Evolutionary conservation across 2,113 vertebrate species (phyloP), one percentile per base, ranked within the genome.

Genomic region (Origma solitaria): DNA sequence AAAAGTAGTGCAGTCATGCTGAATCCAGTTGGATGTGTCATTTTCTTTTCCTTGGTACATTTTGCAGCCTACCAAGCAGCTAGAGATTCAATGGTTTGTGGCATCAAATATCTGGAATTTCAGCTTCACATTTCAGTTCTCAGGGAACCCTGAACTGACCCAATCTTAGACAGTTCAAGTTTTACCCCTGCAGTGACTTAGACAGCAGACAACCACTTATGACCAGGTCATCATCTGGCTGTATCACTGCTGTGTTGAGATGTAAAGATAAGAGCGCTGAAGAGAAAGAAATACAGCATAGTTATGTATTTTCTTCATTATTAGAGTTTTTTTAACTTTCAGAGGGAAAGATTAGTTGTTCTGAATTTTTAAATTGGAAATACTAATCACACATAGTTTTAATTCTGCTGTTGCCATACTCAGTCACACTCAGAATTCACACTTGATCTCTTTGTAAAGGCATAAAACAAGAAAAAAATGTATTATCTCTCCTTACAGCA

Each of bases 161-260:
- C 8, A 73, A 3, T 42, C 64, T 70, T 58, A 47, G 16, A 40
- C 4, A 37, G 27, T 37, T 86, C 2, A 13, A 37, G 15, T 44
- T 76, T 80, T 73, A 80, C 28, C 12, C 8, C 3, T 71, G 10
- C 49, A 71, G 35, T 72, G 50, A 38, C 14, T 49, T 71, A 28
- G 33, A 31, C 1, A 72, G 38, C 12, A 60, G 56, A 72, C 6
- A 68, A 64, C 23, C 31, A 20, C 3, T 14, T 53, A 31, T 0
- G 1, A 33, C 15, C 6, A 28, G 8, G 21, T 54, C 37, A n/a
- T n/a, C 4, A 0, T 75, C 28, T 9, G 1, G n/a, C 16, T 51
- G 17, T 44, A 33, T 27, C 28, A 54, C 10, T 69, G 15, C 28
- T 60, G 15, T 21, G 24, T 31, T 73, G 54, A 54, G 38, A 49